These are phyloP conservation scores for Sclerurus mexicanus DNA, from an alignment of 2,113 vertebrate genomes.

Conservation along the genomic window DNA sequence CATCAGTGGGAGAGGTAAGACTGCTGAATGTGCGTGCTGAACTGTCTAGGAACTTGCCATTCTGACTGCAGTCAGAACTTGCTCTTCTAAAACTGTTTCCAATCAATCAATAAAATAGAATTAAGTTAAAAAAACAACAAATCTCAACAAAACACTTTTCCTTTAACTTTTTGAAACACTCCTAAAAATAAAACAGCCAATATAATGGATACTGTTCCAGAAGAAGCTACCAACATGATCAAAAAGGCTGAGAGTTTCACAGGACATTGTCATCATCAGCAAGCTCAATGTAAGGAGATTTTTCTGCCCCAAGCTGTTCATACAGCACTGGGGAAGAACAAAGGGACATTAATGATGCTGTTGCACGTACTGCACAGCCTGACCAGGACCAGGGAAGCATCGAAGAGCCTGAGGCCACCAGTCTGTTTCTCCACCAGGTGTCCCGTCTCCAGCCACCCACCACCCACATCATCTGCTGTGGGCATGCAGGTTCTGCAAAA, in stretches of 20 bases:
- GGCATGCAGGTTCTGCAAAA: neutral
- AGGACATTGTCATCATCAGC: neutral
- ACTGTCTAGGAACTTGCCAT: neutral
- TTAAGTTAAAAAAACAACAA: neutral
- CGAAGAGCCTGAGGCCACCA: accelerated
- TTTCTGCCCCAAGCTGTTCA: neutral
- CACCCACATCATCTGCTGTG: accelerated
- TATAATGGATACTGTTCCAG: neutral
- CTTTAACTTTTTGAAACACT: neutral
- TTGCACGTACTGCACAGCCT: neutral
- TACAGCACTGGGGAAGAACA: neutral
- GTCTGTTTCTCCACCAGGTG: neutral
- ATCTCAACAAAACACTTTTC: neutral
- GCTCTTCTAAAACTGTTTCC: neutral
- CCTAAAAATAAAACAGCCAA: neutral
- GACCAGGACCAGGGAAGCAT: neutral
- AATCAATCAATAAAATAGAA: neutral
- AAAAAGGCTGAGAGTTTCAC: neutral
- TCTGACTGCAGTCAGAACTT: neutral
- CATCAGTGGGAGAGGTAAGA: neutral
- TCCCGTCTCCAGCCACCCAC: neutral
- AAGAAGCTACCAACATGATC: neutral
- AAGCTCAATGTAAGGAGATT: neutral
- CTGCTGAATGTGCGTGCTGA: neutral
- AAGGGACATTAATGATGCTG: neutral